Evolutionary conservation across 2,888 invertebrate species (phyloP).

Genomic region (Trissonchulus latispiculum): DNA sequence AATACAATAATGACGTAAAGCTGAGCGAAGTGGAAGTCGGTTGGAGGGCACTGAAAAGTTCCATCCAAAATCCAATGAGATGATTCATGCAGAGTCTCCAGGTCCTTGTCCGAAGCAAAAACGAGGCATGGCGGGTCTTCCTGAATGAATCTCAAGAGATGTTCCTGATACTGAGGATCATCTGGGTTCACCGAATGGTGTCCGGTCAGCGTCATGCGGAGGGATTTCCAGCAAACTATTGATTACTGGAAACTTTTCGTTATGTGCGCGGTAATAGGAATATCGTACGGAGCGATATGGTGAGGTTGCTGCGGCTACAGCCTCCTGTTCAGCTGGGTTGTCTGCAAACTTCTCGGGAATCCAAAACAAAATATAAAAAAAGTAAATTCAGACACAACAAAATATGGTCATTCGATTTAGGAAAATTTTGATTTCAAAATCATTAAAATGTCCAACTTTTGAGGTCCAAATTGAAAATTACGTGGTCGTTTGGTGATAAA

Average conservation of each 20-base stretch:
- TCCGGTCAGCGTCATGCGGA: background rate
- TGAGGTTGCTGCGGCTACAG: background rate
- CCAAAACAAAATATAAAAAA: too few species aligned
- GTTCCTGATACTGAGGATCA: background rate
- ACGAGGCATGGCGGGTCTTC: background rate
- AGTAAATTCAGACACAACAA: too few species aligned
- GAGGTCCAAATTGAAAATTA: too few species aligned
- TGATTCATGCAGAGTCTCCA: background rate
- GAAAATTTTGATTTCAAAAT: too few species aligned
- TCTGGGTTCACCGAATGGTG: background rate
- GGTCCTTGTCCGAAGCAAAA: background rate
- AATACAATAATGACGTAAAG: background rate
- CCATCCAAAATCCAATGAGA: background rate
- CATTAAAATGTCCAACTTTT: too few species aligned
- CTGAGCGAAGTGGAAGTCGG: background rate
- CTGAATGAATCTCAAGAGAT: background rate
- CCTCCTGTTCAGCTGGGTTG: too few species aligned
- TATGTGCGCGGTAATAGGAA: background rate
- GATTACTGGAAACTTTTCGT: background rate
- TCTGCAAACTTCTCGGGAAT: too few species aligned
- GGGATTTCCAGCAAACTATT: background rate
- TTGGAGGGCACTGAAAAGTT: conserved; percentile 2
- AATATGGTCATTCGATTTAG: too few species aligned
- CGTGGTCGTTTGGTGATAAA: too few species aligned
- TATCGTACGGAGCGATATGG: background rate